These are phyloP conservation scores for Calypte anna DNA, from an alignment of 2,113 vertebrate genomes.

Conservation along the genomic window DNA sequence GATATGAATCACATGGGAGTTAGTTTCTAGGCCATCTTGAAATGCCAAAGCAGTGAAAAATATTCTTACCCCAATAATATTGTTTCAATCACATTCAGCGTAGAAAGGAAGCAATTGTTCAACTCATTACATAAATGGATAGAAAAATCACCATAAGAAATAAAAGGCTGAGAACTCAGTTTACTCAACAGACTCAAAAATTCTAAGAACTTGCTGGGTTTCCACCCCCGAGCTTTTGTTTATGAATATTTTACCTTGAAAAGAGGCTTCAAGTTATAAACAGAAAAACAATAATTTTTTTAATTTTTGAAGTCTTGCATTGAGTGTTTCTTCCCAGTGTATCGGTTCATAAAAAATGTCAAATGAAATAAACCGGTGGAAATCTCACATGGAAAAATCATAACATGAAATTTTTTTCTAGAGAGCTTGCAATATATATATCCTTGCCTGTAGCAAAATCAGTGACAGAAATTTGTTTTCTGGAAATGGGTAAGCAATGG, in stretches of 20 bases:
- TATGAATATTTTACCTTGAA: neutral
- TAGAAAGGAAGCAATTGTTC: neutral
- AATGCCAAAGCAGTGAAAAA: neutral
- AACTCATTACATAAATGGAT: neutral
- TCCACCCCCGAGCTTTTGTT: neutral
- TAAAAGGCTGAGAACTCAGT: neutral
- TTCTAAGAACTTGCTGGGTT: neutral
- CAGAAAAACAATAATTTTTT: neutral
- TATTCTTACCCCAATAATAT: neutral
- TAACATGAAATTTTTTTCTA: neutral
- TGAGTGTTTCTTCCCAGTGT: neutral
- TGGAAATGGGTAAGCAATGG: neutral
- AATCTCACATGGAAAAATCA: neutral
- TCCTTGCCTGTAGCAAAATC: neutral
- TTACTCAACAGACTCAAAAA: neutral
- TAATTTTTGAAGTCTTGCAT: neutral
- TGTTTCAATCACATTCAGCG: neutral
- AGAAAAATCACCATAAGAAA: neutral
- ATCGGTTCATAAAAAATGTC: neutral
- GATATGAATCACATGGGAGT: neutral
- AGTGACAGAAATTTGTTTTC: neutral
- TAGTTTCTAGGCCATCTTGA: neutral
- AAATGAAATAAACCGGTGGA: neutral
- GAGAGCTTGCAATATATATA: neutral
- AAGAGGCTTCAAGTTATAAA: neutral